Evolutionary conservation across 1,140 invertebrate species (phyloP), one percentile per base, ranked within the genome.

Genomic region (Drosophila persimilis): DNA sequence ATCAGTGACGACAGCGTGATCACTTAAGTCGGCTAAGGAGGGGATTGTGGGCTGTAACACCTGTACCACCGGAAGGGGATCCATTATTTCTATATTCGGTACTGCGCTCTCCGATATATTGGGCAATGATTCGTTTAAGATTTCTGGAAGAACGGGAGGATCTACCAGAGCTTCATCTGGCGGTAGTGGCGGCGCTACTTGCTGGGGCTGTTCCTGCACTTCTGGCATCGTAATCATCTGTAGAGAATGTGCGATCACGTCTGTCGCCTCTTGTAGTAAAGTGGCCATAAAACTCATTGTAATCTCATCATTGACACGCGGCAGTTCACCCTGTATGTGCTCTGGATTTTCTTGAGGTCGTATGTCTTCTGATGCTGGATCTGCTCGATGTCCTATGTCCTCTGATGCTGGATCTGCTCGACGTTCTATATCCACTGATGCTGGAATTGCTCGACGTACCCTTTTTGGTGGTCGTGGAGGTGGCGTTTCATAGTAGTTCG

Each of bases 221-320:
- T 39, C 35, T 1, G 4, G 11, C 35, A 13, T 0, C 35, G 11
- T 11, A 39, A 35, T 9, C 9, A 39, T 39, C 11, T 39, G 11
- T 11, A 4, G 29, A 5, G 29, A 35, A 20, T 15, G n/a, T 55
- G 13, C 2, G 8, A 24, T 39, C 9, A 24, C 22, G 31, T 24
- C 55, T 13, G 55, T 20, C 1, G 44, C 47, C 11, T 39, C 15
- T 51, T 73, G 60, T 0, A 85, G 20, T 9, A 85, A 47, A 45
- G 70, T 50, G 6, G 54, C 26, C 26, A 85, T 9, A 60, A 66
- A 85, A 15, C 2, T 51, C 6, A 44, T 44, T 1, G 61, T 61
- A 7, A 73, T 45, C 8, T 86, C 63, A 0, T 43, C 54, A 47
- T 51, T 52, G 17, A 47, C 59, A 26, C 20, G 41, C 3, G 47